These are phyloP conservation scores for Smutsia gigantea DNA, from an alignment of 2,797 vertebrate genomes.

Conservation along the genomic window DNA sequence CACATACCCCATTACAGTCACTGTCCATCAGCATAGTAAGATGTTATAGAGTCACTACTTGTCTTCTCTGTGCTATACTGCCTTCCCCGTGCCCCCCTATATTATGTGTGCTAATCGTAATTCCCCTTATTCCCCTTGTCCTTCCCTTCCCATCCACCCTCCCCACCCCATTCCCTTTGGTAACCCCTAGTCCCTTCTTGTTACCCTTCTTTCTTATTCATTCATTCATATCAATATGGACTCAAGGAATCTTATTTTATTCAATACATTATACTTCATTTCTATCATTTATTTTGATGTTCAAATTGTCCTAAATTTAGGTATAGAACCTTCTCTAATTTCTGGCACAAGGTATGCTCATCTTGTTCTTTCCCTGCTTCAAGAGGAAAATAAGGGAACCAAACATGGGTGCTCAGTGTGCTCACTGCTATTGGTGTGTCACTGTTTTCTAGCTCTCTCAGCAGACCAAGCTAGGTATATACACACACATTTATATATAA, in stretches of 20 bases:
- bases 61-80: too few species aligned
- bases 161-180: too few species aligned
- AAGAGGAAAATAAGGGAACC: neutral
- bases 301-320: neutral
- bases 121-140: too few species aligned
- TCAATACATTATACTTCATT: neutral
- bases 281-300: neutral
- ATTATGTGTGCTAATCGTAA: too few species aligned
- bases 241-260: neutral
- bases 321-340: neutral
- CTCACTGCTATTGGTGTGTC: neutral
- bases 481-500: neutral
- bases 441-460: neutral
- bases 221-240: neutral
- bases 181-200: too few species aligned
- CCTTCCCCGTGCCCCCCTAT: too few species aligned
- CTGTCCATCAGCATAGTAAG: too few species aligned
- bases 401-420: neutral
- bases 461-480: neutral
- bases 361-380: neutral
- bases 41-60: too few species aligned
- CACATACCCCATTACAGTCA: too few species aligned
- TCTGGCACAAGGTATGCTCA: neutral
- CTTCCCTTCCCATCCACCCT: too few species aligned
- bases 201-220: neutral